Base-by-base conservation (phyloP, 2,888 invertebrate species). In the Tanypteryx hageni region DNA sequence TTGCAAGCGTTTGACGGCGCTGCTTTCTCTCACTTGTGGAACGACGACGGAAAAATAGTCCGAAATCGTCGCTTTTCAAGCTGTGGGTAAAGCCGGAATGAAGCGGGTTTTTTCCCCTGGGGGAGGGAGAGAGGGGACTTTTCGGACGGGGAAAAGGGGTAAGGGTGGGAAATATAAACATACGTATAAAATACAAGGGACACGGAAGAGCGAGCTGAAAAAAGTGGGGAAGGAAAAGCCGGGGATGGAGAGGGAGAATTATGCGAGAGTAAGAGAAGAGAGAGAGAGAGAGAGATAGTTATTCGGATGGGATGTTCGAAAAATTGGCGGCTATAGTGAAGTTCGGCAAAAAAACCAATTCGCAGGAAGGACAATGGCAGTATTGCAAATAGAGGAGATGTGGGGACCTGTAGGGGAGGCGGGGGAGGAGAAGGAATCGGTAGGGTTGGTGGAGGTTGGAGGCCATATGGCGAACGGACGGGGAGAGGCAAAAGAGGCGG, bases 1-100 rank as follows among this genome's bases (percentile, higher is more conserved):
- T 68, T n/a, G 76, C 76, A 76, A 13, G 22, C 76, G 76, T 76
- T 76, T 76, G 76, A 76, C 76, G 22, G 76, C 76, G 22, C 76
- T 44, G 44, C 44, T 44, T 44, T 44, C 44, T 44, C 76, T 76
- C 76, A 76, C 22, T 76, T 76, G 76, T 76, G 68, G 22, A 68
- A 68, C 68, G 68, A 27, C 76, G 22, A 27, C 76, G 22, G 76
- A 76, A 27, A 27, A 76, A 76, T 10, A 76, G 76, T 76, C 76
- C 76, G 27, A 76, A 76, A 27, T 76, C 76, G 11, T 76, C 76
- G 27, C 76, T 76, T 76, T 76, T 76, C 76, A 76, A 13, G 22
- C 13, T 14, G 22, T 76, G 27, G 76, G 27, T 76, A 76, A 76
- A 76, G 76, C 22, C 76, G 76, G 27, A 76, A 76, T 76, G 27